These are phyloP conservation scores for Nasua narica DNA, from an alignment of 2,797 vertebrate species.

Conservation along the genomic window DNA sequence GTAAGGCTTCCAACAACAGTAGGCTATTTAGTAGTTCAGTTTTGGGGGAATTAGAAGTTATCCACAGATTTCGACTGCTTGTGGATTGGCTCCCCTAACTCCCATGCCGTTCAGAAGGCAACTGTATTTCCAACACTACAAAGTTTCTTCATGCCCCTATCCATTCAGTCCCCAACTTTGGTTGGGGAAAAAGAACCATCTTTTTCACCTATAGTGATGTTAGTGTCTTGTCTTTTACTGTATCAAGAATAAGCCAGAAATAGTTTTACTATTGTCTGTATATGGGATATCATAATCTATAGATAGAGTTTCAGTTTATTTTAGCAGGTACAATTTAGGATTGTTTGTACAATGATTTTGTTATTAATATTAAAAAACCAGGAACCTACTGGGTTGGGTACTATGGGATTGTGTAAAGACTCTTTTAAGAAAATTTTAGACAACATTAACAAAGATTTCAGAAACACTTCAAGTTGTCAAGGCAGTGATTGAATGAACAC, in stretches of 20 bases:
- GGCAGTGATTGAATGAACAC: neutral
- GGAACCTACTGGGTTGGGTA: neutral
- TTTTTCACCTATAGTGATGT: neutral
- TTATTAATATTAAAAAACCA: neutral
- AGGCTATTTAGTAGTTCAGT: neutral
- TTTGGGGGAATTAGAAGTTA: neutral
- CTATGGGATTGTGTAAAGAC: neutral
- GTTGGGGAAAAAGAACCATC: no score
- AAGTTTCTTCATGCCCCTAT: neutral
- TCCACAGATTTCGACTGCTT: neutral
- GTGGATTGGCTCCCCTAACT: neutral
- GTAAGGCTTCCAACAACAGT: neutral
- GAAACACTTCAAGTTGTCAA: slow-evolving; percentile 1
- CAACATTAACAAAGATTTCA: neutral
- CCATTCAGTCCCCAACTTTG: neutral
- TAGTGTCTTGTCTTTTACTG: neutral
- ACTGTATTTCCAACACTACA: neutral
- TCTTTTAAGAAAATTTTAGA: slow-evolving; percentile 28
- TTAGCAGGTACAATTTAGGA: slow-evolving; percentile 8
- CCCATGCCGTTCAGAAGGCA: neutral
- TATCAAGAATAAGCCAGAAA: neutral
- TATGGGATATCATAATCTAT: neutral
- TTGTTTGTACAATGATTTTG: neutral
- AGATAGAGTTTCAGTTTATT: slow-evolving; percentile 26
- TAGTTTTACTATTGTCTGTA: neutral